Conservation (phyloP, 1,140 invertebrate genomes). For the Cryptotermes secundus region DNA sequence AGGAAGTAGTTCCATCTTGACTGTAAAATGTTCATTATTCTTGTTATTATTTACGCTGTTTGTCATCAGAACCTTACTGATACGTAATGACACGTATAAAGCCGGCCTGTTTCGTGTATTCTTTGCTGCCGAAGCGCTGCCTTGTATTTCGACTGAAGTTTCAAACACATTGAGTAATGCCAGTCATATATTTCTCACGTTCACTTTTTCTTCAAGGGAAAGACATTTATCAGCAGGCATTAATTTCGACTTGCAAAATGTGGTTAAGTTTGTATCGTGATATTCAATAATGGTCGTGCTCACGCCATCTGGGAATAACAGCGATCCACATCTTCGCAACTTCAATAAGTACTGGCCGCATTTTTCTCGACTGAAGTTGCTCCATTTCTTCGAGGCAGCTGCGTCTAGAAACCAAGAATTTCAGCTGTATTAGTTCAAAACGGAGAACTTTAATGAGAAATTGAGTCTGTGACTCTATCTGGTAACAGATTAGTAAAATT, state of each 20-base stretch:
- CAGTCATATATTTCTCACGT: background rate
- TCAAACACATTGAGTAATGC: background rate
- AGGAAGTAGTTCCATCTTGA: too few species aligned
- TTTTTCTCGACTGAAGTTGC: background rate
- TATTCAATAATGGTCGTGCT: background rate
- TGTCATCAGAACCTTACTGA: too few species aligned
- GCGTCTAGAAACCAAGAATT: too few species aligned
- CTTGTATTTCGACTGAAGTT: background rate
- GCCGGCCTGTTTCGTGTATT: too few species aligned
- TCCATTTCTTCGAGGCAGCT: background rate
- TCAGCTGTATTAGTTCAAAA: too few species aligned
- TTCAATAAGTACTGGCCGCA: background rate
- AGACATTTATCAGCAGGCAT: background rate
- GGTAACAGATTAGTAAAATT: too few species aligned
- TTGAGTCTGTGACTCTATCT: too few species aligned
- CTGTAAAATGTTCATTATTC: too few species aligned
- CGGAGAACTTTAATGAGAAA: too few species aligned
- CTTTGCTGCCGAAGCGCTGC: too few species aligned
- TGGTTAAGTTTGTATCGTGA: background rate
- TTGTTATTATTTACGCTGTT: too few species aligned
- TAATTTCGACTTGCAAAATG: background rate
- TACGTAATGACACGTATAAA: too few species aligned
- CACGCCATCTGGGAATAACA: background rate
- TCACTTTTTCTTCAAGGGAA: background rate
- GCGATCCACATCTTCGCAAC: background rate